phyloP scores from a whole-genome alignment of 2,888 invertebrate genomes.

The Schrankia costaestrigalis region DNA sequence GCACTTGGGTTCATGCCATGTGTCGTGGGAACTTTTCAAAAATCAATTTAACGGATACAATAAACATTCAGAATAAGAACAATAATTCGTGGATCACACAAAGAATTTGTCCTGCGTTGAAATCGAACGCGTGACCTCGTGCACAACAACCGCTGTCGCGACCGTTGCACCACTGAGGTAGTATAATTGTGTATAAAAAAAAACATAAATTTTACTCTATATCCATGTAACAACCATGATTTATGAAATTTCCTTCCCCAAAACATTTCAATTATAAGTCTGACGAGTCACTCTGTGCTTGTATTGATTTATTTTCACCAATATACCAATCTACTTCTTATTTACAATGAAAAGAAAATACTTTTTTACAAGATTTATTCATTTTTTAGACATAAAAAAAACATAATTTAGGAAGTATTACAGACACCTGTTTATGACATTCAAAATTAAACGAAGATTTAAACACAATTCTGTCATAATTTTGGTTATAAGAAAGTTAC shows the following conservation, averaged over 20 bases:
- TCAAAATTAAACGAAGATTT: too few relatives aligned
- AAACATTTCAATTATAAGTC: constrained; percentile 63
- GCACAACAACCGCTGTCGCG: too few relatives aligned
- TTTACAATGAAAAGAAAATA: constrained; percentile 15
- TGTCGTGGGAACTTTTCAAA: neutral
- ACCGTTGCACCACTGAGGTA: too few relatives aligned
- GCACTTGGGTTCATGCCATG: too few relatives aligned
- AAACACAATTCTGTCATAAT: too few relatives aligned
- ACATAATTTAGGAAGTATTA: constrained; percentile 3
- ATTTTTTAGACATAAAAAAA: constrained; percentile 3
- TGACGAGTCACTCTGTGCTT: constrained; percentile 55
- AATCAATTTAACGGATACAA: neutral
- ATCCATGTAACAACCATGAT: constrained; percentile 43
- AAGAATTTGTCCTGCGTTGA: too few relatives aligned
- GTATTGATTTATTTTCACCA: constrained; percentile 46
- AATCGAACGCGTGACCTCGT: too few relatives aligned
- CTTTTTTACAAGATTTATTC: constrained; percentile 7
- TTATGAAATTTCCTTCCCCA: constrained; percentile 48
- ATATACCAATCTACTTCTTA: constrained; percentile 24
- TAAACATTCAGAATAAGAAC: neutral
- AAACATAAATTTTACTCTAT: too few relatives aligned
- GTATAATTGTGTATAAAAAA: too few relatives aligned
- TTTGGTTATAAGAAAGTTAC: too few relatives aligned
- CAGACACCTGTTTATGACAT: constrained; percentile 7
- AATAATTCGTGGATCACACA: neutral